Base-by-base conservation (phyloP, 2,113 vertebrate genomes). In the Eclectus roratus region DNA sequence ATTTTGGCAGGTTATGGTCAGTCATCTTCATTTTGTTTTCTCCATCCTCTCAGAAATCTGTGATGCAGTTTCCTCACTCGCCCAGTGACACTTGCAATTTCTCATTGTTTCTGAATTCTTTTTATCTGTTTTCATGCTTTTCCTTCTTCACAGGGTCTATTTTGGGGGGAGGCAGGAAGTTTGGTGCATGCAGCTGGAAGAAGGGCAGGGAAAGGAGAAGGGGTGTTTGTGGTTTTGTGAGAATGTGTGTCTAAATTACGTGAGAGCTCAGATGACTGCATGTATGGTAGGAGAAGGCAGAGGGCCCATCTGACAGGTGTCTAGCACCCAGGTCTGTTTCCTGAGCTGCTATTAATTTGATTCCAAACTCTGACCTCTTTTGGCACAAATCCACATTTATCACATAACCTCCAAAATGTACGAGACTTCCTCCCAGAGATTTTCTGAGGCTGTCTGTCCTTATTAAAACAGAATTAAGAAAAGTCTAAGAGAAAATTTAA, bases 91-190 rank as follows among this genome's bases (percentile, higher is more conserved):
- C 37, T 31, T 77, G 23, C 7, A 37, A 5, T 84, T 94, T 79
- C 78, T 81, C 11, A 21, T 78, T 72, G 41, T 88, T 85, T 91
- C 44, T 79, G 61, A 74, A 21, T 35, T 68, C 10, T 79, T 92
- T 86, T 76, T 6, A 29, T 76, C 18, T n/a, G 4, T 88, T 69
- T 86, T 43, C 13, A 4, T 76, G 33, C 14, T 47, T 72, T 91
- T 74, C 63, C 12, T 44, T 93, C 43, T 78, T 81, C 29, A 16
- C 7, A 18, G 10, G 53, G 15, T 68, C 46, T 46, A 6, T 31
- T 85, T 50, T 39, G 13, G 20, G 41, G 18, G 12, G 31, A 70
- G 55, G 35, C 25, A 58, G 49, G 47, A 82, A 58, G 10, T 35
- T 56, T 91, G 41, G 17, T 46, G 16, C 24, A 39, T 25, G 66